These are phyloP conservation scores for Peromyscus melanophrys DNA, from an alignment of 2,797 vertebrate species.

Conservation along the genomic window DNA sequence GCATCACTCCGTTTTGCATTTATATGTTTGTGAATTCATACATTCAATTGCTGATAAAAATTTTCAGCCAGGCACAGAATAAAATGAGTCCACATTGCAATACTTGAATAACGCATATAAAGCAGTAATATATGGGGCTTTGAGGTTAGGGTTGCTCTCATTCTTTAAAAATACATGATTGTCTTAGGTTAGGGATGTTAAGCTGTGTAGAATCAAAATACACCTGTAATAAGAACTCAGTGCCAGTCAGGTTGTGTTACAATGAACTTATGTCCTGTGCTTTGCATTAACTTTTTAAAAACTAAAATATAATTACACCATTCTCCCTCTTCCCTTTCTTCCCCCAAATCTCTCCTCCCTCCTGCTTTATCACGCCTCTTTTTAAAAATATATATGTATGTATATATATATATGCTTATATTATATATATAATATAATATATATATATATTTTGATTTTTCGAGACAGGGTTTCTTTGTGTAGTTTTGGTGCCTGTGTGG, in stretches of 20 bases:
- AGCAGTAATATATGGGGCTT: neutral
- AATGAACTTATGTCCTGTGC: neutral
- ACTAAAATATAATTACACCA: neutral
- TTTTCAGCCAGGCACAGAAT: neutral
- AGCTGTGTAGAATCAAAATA: neutral
- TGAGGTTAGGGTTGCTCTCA: neutral
- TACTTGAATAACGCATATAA: neutral
- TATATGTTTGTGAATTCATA: neutral
- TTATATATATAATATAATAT: neutral
- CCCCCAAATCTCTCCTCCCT: neutral
- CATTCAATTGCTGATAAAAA: neutral
- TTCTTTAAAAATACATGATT: neutral
- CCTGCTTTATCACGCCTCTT: neutral
- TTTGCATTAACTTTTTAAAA: neutral
- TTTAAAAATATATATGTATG: neutral
- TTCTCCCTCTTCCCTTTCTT: neutral
- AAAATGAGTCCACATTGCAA: neutral
- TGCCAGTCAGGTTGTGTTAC: neutral
- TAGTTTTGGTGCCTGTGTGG: too few species aligned
- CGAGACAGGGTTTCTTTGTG: too few species aligned
- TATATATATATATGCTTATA: neutral
- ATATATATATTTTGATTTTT: too few species aligned
- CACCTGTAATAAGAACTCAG: neutral
- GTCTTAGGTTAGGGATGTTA: neutral
- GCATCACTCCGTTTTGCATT: neutral